A percentile compares a stretch with the other conserved stretches of the same genome.
These are phyloP conservation scores for Balaeniceps rex DNA, from an alignment of 2,113 vertebrate species.

Conservation along the genomic window DNA sequence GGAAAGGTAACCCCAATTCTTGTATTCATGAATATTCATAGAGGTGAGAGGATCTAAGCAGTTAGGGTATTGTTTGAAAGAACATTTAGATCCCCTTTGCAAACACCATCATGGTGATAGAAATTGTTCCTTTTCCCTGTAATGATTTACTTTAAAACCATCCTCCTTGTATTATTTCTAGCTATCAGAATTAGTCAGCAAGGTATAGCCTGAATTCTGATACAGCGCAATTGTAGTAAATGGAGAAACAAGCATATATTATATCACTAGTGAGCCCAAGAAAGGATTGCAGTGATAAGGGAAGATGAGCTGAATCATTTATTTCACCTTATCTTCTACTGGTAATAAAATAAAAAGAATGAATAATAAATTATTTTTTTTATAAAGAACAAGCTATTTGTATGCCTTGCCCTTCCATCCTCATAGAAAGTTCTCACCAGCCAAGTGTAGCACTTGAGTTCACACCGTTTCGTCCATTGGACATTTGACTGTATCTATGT, in stretches of 20 bases:
- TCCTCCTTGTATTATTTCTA: neutral
- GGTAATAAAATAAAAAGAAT: neutral
- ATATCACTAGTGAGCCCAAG: neutral
- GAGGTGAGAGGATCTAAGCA: neutral
- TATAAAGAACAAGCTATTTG: neutral
- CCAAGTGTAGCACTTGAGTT: neutral
- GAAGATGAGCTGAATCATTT: neutral
- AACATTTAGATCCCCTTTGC: neutral
- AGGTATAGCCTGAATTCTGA: neutral
- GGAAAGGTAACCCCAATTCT: neutral
- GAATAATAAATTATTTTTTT: neutral
- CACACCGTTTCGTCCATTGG: neutral
- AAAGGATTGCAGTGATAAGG: neutral
- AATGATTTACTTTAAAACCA: slow-evolving; percentile 6
- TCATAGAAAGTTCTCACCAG: neutral
- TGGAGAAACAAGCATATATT: neutral
- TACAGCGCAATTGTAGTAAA: neutral
- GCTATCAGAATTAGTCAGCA: neutral
- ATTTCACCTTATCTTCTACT: neutral
- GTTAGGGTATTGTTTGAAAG: neutral
- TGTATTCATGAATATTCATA: neutral
- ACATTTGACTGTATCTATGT: neutral
- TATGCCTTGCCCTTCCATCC: neutral
- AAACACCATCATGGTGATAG: neutral
- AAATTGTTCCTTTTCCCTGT: neutral